Conservation (phyloP, 2,797 vertebrate species). For the Hypotaenidia philippensis region DNA sequence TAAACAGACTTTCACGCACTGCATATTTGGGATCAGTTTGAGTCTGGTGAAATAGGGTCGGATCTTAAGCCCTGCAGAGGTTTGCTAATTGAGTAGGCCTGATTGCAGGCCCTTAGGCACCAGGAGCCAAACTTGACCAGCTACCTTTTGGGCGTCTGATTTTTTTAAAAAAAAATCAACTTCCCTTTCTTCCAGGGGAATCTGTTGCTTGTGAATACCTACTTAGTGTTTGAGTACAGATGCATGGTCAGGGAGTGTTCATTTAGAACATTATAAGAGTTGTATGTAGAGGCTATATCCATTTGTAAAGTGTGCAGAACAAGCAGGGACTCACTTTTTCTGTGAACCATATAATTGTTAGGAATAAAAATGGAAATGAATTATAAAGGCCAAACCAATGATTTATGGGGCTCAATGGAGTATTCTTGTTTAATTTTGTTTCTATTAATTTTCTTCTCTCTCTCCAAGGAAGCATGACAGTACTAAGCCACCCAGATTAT, state of each 20-base stretch:
- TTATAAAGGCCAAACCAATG: conserved; percentile 15
- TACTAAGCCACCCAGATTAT: conserved; percentile 83
- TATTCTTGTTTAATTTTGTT: conserved; percentile 78
- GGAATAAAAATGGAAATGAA: neutral
- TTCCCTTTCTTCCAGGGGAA: neutral
- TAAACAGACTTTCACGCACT: neutral
- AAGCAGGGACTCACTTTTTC: neutral
- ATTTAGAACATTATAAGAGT: neutral
- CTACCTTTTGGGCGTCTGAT: neutral
- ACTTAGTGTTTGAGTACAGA: neutral
- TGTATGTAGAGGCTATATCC: neutral
- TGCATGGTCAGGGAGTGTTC: neutral
- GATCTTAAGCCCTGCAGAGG: neutral
- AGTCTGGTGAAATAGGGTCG: neutral
- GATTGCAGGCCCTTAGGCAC: neutral
- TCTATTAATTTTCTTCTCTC: conserved; percentile 77
- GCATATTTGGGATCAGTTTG: neutral
- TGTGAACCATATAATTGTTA: neutral
- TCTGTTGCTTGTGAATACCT: neutral
- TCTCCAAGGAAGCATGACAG: conserved; percentile 74
- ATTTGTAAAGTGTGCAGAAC: neutral
- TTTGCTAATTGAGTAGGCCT: neutral
- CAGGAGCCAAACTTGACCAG: neutral
- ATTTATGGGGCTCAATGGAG: conserved; percentile 25
- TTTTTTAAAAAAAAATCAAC: neutral